These are phyloP conservation scores for Paradoxurus hermaphroditus DNA, from an alignment of 2,113 vertebrate species.

Conservation along the genomic window DNA sequence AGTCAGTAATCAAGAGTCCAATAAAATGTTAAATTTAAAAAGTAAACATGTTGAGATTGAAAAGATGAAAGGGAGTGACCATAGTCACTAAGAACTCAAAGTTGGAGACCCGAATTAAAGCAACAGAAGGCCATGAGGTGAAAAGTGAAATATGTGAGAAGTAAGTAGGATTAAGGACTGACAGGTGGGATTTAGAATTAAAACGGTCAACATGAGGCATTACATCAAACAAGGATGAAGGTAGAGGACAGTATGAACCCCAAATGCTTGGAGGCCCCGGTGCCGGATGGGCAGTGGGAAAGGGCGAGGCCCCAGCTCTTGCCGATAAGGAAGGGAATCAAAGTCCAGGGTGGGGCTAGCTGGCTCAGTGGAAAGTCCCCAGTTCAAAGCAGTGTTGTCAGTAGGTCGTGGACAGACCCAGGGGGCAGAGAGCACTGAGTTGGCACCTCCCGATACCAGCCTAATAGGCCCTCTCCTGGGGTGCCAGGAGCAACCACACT, in stretches of 20 bases:
- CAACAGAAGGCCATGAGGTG: background rate
- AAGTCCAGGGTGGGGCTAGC: background rate
- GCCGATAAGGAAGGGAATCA: background rate
- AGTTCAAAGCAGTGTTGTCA: background rate
- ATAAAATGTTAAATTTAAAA: constrained; percentile 22
- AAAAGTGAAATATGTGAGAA: background rate
- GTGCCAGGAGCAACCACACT: background rate
- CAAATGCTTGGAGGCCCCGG: background rate
- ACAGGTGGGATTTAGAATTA: background rate
- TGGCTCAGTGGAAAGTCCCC: constrained; percentile 11
- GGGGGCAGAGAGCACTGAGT: background rate
- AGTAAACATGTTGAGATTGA: background rate
- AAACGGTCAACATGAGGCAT: background rate
- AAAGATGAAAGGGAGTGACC: background rate
- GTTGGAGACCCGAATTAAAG: background rate
- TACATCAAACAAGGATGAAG: background rate
- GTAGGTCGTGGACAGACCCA: background rate
- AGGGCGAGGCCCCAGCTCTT: background rate
- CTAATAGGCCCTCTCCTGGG: background rate
- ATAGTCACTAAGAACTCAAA: constrained; percentile 20
- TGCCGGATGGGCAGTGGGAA: background rate
- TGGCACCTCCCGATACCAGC: background rate
- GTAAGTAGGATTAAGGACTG: background rate
- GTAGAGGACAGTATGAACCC: background rate
- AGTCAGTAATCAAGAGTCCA: background rate